These are phyloP conservation scores for Oenanthe oenanthe DNA, from an alignment of 2,113 vertebrate genomes.

Conservation along the genomic window DNA sequence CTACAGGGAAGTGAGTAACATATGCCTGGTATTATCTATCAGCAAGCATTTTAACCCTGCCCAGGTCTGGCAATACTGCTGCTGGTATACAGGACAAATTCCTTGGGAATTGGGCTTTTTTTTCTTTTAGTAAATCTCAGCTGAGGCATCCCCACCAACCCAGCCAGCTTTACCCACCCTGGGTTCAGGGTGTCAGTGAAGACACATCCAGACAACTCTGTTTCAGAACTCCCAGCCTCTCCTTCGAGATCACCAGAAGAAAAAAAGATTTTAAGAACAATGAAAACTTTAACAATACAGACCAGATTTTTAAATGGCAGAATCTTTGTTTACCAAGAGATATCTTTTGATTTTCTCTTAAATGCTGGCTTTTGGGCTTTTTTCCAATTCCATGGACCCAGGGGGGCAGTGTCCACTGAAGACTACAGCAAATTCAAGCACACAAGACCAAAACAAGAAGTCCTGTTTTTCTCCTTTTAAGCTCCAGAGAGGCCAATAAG, in stretches of 20 bases:
- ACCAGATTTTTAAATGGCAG: background rate
- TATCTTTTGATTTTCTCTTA: background rate
- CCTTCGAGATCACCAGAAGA: background rate
- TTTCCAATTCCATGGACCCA: background rate
- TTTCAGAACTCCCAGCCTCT: background rate
- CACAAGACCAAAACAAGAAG: background rate
- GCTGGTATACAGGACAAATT: background rate
- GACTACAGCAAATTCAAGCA: background rate
- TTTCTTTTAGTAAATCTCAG: background rate
- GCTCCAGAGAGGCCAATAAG: background rate
- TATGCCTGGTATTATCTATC: background rate
- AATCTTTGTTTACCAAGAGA: background rate
- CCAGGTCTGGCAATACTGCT: background rate
- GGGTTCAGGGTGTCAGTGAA: background rate
- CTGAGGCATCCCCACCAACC: background rate
- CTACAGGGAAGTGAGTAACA: background rate
- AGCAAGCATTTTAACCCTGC: background rate
- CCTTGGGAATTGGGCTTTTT: background rate
- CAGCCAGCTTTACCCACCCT: background rate
- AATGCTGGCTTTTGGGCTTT: background rate
- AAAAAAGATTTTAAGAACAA: background rate
- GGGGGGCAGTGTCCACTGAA: background rate
- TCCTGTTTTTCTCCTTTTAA: background rate
- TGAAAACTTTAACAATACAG: background rate
- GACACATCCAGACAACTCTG: background rate